Evolutionary conservation across 2,113 vertebrate genomes (phyloP).

Genomic region (Labeo catla): DNA sequence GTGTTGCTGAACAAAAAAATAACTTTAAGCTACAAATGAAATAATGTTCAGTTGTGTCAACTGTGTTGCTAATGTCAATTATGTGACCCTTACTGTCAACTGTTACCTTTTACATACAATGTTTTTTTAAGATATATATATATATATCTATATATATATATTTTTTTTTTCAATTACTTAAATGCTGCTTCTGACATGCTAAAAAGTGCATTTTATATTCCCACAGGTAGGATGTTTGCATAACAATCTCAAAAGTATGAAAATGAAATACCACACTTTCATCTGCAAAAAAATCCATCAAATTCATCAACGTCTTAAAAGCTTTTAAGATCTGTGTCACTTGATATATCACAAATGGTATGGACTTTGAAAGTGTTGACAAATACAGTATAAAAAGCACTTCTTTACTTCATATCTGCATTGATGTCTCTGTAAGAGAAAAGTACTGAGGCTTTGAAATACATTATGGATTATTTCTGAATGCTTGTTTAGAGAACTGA

Average conservation of each 20-base stretch:
- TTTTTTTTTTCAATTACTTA: not conserved
- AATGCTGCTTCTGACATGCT: conserved; percentile 2
- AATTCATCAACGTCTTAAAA: not conserved
- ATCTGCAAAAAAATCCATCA: not conserved
- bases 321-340: not conserved
- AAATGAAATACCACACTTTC: not conserved
- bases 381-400: not conserved
- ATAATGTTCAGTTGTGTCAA: conserved; percentile 8
- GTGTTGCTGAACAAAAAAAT: not conserved
- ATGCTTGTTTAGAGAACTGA: too few species aligned
- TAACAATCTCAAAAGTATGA: not conserved
- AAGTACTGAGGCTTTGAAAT: not conserved
- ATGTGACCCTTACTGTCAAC: not conserved
- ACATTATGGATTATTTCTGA: not conserved
- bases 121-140: not conserved
- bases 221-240: not conserved
- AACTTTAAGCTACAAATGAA: not conserved
- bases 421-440: not conserved
- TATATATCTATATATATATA: too few species aligned
- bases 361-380: too few species aligned
- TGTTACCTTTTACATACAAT: not conserved
- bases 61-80: conserved; percentile 6
- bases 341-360: not conserved
- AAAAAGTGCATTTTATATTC: not conserved
- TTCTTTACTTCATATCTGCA: not conserved